Evolutionary conservation across 1,140 invertebrate species (phyloP), one percentile per base, ranked within the genome.

Genomic region (Telenomus remus): DNA sequence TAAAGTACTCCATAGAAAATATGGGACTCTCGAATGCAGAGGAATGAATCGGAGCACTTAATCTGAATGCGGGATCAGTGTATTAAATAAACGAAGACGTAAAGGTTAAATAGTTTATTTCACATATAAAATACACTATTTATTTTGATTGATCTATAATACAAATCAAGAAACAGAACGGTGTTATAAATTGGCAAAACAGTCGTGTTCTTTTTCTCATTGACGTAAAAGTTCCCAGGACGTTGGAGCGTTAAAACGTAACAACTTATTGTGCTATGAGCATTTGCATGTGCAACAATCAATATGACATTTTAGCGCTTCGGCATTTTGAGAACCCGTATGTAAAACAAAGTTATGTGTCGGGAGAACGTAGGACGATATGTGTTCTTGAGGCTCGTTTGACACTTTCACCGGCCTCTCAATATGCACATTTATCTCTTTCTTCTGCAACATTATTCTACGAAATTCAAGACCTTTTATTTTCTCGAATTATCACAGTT

Each of bases 91-190:
- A 73, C 43, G 42, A 49, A 54, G 44, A 63, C 39, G 44, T 76
- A 69, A 70, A 76, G 73, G 65, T 76, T 76, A 76, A 70, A 76
- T 76, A 76, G 73, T 76, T 76, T 76, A 75, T 69, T 75, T 75
- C 72, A 75, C 72, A 75, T 75, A 76, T 76, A 76, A 76, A 76
- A 76, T 76, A 70, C 73, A 65, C 65, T 76, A 76, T 76, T 76
- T 70, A 76, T 76, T 76, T 76, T 70, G 66, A 70, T 66, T 70
- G 59, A 66, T 76, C 54, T 76, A 70, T 65, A 65, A 65, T 70
- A 76, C 73, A 76, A 76, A 65, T 76, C 35, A 65, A 65, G 65
- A 69, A 69, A 76, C 73, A 60, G 73, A 70, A 70, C 65, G 73
- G 60, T 54, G 59, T 53, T 64, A 70, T 76, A 76, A 76, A 76